Conservation (phyloP, 2,888 invertebrate species). For the Watsonalla cultraria region DNA sequence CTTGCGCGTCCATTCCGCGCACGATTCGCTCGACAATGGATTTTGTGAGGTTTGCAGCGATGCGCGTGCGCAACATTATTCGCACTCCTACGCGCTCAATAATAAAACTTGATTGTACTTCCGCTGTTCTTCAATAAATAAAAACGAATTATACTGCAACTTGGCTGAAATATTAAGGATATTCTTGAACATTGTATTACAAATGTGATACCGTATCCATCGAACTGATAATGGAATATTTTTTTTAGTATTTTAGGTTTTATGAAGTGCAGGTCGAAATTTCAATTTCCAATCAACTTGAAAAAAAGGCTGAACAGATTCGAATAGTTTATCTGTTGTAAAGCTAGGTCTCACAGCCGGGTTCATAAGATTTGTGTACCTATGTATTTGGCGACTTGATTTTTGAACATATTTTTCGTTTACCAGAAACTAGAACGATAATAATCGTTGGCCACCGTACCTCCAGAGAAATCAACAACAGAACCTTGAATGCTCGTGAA, state of each 20-base stretch:
- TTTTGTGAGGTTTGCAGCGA: slow-evolving; percentile 30
- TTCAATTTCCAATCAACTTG: too few relatives aligned
- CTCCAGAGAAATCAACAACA: too few relatives aligned
- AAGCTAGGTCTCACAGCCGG: too few relatives aligned
- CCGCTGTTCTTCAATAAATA: background rate
- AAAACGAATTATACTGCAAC: slow-evolving; percentile 1
- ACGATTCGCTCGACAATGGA: slow-evolving; percentile 37
- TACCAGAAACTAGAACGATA: too few relatives aligned
- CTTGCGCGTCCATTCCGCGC: slow-evolving; percentile 39
- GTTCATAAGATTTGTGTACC: too few relatives aligned
- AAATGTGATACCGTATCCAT: too few relatives aligned
- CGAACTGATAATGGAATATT: background rate
- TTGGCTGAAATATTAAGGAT: background rate
- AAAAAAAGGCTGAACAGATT: too few relatives aligned
- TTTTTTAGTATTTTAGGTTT: background rate
- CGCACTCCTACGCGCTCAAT: slow-evolving; percentile 30
- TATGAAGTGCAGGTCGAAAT: too few relatives aligned
- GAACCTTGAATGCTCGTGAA: slow-evolving; percentile 3
- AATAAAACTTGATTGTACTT: slow-evolving; percentile 8
- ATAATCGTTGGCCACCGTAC: too few relatives aligned
- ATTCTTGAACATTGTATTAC: background rate
- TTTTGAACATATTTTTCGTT: too few relatives aligned
- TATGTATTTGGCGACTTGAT: too few relatives aligned
- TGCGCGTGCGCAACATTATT: slow-evolving; percentile 44
- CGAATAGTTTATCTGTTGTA: too few relatives aligned